Conservation (phyloP, 2,113 vertebrate species). For the Struthio camelus region DNA sequence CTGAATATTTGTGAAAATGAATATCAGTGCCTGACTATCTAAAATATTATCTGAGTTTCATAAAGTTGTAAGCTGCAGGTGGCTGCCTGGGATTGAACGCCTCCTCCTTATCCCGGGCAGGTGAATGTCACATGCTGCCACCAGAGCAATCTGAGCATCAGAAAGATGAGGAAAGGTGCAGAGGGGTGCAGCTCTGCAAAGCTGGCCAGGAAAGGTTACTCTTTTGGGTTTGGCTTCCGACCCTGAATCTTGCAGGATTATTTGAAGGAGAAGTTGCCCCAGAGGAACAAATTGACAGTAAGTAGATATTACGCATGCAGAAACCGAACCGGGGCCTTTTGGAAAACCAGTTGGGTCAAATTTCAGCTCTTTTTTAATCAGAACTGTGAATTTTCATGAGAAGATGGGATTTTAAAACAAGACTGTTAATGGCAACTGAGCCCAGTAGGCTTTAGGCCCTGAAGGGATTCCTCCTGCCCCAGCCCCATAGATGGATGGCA, state of each 20-base stretch:
- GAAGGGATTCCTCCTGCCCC: not conserved
- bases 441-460: not conserved
- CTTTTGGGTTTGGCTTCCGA: not conserved
- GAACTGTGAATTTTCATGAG: not conserved
- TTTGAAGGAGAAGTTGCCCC: not conserved
- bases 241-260: not conserved
- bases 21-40: not conserved
- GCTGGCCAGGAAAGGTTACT: not conserved
- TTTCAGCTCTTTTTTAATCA: not conserved
- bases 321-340: not conserved
- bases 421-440: accelerated
- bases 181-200: not conserved
- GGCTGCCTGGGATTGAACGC: not conserved
- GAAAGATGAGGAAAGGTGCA: not conserved
- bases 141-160: not conserved
- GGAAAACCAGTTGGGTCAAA: not conserved
- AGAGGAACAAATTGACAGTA: not conserved
- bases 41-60: not conserved
- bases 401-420: not conserved
- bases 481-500: not conserved
- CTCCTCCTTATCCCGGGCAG: not conserved
- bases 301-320: not conserved
- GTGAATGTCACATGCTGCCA: not conserved
- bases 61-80: not conserved
- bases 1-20: not conserved